A percentile compares a stretch with the other conserved stretches of the same genome.
Evolutionary conservation across 2,113 vertebrate genomes (phyloP).

Genomic region (Nannobrachium achirus): DNA sequence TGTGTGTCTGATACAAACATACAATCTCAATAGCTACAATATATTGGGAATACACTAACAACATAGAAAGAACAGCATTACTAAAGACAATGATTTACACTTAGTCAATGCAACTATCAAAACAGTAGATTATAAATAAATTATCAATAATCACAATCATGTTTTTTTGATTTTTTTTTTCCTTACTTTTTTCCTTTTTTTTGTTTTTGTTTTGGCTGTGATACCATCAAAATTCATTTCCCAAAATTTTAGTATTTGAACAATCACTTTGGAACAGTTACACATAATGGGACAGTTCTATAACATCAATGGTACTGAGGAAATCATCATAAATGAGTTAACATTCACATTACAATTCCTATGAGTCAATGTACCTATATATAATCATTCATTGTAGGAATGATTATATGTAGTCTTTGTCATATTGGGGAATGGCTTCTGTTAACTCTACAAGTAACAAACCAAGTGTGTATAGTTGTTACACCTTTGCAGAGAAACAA

Average conservation of each 20-base stretch:
- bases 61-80: constrained; percentile 80
- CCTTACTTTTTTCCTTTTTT: too few relatives aligned
- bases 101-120: constrained; percentile 77
- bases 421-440: constrained; percentile 67
- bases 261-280: constrained; percentile 78
- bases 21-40: constrained; percentile 79
- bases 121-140: constrained; percentile 78
- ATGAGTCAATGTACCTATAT: constrained; percentile 64
- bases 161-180: constrained; percentile 48
- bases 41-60: constrained; percentile 79
- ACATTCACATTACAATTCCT: constrained; percentile 71
- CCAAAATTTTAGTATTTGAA: constrained; percentile 70
- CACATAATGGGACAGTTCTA: constrained; percentile 71
- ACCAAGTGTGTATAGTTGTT: constrained; percentile 53
- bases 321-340: constrained; percentile 64
- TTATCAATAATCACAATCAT: constrained; percentile 76
- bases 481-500: constrained; percentile 62
- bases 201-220: constrained; percentile 40
- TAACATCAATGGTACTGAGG: constrained; percentile 71
- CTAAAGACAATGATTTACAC: constrained; percentile 81
- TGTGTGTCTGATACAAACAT: constrained; percentile 72
- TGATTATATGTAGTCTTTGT: constrained; percentile 58
- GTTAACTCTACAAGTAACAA: constrained; percentile 68
- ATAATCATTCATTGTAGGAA: constrained; percentile 67
- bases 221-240: constrained; percentile 68